phyloP scores from a whole-genome alignment of 2,797 vertebrate genomes.

The Micropoecilia bifurca region DNA sequence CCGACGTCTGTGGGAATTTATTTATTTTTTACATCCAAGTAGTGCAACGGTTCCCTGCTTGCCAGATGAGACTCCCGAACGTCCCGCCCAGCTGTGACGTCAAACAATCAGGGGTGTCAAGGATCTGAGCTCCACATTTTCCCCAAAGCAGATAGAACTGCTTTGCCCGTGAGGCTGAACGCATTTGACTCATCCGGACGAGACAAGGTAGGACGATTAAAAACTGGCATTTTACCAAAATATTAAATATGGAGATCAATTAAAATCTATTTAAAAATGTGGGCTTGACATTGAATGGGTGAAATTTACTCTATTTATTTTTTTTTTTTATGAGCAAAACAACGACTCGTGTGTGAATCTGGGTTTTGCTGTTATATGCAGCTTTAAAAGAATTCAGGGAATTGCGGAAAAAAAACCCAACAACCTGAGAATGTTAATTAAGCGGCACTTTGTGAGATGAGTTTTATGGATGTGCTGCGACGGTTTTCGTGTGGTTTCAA shows the following conservation, averaged over 20 bases:
- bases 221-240: too few relatives aligned
- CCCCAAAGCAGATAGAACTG: background rate
- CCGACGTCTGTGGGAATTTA: background rate
- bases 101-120: conserved; percentile 41
- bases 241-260: accelerated
- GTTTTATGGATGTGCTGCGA: background rate
- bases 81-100: conserved; percentile 44
- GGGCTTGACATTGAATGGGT: background rate
- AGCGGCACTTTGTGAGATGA: background rate
- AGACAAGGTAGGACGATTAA: conserved; percentile 33
- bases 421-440: background rate
- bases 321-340: background rate
- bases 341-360: background rate
- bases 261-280: background rate
- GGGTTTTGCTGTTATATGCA: background rate
- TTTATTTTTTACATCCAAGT: too few relatives aligned
- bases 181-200: conserved; percentile 3
- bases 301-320: background rate
- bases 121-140: conserved; percentile 3
- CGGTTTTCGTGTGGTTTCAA: background rate
- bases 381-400: background rate
- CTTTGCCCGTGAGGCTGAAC: background rate
- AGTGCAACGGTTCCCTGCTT: background rate
- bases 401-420: too few relatives aligned
- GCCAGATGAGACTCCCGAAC: background rate